Evolutionary conservation across 2,888 invertebrate genomes (phyloP).

Genomic region (Chrysodeixis includens): DNA sequence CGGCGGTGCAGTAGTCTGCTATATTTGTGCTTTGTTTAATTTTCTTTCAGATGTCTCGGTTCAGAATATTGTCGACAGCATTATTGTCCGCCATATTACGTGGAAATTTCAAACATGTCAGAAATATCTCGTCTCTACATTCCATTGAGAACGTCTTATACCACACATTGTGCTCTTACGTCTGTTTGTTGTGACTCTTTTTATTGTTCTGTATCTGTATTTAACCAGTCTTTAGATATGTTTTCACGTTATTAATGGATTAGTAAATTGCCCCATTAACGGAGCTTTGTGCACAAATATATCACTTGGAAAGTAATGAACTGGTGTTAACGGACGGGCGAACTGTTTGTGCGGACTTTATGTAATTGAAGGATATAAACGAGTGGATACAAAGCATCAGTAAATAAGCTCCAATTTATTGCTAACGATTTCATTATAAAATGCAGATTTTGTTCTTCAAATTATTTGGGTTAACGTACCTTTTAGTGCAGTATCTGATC

Average conservation of each 20-base stretch:
- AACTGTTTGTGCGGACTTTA: slow-evolving; percentile 34
- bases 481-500: too few species aligned
- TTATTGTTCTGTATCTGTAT: slow-evolving; percentile 16
- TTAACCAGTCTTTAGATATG: slow-evolving; percentile 22
- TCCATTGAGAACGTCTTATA: background rate
- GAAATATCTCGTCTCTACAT: background rate
- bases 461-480: too few species aligned
- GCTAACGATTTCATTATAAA: background rate
- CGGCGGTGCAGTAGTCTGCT: background rate
- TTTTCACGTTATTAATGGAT: slow-evolving; percentile 40
- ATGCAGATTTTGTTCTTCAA: background rate
- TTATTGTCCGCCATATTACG: background rate
- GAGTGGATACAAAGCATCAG: slow-evolving; percentile 8
- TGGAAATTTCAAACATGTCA: background rate
- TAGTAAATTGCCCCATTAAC: slow-evolving; percentile 44
- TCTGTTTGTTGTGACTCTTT: background rate
- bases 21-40: slow-evolving; percentile 8
- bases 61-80: background rate
- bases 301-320: slow-evolving; percentile 46
- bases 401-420: slow-evolving; percentile 14
- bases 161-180: background rate
- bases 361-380: slow-evolving; percentile 31
- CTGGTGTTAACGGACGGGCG: slow-evolving; percentile 38
- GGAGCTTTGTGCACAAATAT: slow-evolving; percentile 37
- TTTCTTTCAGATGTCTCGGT: slow-evolving; percentile 10